These are phyloP conservation scores for Oreochromis aureus DNA, from an alignment of 2,113 vertebrate species.

Conservation along the genomic window DNA sequence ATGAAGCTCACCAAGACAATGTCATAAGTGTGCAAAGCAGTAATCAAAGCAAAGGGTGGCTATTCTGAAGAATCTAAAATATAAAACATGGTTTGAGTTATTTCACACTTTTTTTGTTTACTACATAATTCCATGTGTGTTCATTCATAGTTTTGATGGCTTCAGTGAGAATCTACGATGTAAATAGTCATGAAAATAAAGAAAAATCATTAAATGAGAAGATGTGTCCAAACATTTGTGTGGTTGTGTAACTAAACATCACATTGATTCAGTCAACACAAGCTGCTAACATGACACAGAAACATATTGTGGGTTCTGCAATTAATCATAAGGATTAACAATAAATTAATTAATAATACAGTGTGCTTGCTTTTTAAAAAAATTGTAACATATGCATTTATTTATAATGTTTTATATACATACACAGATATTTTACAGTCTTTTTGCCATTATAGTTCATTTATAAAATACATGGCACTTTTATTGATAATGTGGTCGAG, in stretches of 20 bases:
- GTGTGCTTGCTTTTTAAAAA: accelerated
- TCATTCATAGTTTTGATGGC: too few species aligned
- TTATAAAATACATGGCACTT: background rate
- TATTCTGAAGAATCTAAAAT: too few species aligned
- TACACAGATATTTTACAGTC: background rate
- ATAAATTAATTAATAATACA: background rate
- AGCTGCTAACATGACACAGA: background rate
- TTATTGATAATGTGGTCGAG: background rate
- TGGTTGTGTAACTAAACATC: background rate
- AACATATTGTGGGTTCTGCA: background rate
- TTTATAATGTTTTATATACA: background rate
- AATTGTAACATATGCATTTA: background rate
- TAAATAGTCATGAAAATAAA: too few species aligned
- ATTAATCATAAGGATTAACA: background rate
- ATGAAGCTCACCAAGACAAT: too few species aligned
- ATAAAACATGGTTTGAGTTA: too few species aligned
- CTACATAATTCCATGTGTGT: too few species aligned
- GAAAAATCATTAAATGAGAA: too few species aligned
- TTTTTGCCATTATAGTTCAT: background rate
- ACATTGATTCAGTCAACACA: background rate
- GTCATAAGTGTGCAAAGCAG: too few species aligned
- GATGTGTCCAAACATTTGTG: background rate
- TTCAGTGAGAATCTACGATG: too few species aligned
- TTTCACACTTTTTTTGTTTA: too few species aligned
- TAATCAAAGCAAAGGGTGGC: too few species aligned